A percentile compares a stretch with the other conserved stretches of the same genome.
phyloP scores from a whole-genome alignment of 2,888 invertebrate genomes.

The Boloria selene region DNA sequence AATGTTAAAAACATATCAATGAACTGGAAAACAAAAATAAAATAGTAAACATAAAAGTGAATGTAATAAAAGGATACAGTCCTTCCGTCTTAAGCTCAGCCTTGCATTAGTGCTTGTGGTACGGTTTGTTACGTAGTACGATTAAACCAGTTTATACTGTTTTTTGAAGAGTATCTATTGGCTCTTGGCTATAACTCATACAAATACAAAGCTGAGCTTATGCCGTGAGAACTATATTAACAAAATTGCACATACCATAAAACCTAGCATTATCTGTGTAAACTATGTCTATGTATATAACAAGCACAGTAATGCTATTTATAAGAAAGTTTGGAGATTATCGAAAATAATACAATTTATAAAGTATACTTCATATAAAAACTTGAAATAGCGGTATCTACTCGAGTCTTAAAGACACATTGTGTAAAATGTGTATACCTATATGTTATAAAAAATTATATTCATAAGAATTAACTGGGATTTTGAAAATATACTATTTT shows the following conservation, averaged over 20 bases:
- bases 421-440: slow-evolving; percentile 8
- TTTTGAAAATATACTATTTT: no score
- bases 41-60: no score
- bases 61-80: neutral
- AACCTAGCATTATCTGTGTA: slow-evolving; percentile 26
- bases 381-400: neutral
- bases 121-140: no score
- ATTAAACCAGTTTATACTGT: no score
- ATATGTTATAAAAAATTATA: neutral
- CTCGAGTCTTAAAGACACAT: slow-evolving; percentile 8
- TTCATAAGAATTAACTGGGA: no score
- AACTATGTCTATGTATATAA: slow-evolving; percentile 39
- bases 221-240: neutral
- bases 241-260: slow-evolving; percentile 35
- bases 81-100: no score
- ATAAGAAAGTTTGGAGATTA: slow-evolving; percentile 30
- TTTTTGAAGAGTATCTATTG: no score
- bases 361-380: slow-evolving; percentile 1
- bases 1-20: neutral
- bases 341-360: slow-evolving; percentile 20
- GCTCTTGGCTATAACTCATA: no score
- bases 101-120: no score
- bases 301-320: slow-evolving; percentile 38
- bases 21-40: neutral
- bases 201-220: no score